These are phyloP conservation scores for Eubucco bourcierii DNA, from an alignment of 2,113 vertebrate genomes.

Conservation along the genomic window DNA sequence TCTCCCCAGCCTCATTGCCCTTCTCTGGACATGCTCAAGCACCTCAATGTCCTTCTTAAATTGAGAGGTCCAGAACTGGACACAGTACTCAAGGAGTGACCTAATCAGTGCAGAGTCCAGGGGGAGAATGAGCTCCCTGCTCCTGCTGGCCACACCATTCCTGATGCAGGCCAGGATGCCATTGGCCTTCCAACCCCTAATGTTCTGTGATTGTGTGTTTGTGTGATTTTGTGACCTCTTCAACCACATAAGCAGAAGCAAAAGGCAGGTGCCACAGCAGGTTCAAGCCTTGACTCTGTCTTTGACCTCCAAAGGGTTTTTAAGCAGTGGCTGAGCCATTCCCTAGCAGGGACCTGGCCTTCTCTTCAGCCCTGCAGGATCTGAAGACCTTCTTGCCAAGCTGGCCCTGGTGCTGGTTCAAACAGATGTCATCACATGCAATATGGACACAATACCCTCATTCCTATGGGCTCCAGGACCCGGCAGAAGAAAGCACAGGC, in stretches of 20 bases:
- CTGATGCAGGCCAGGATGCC: too few species aligned
- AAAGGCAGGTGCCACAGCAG: constrained; percentile 11
- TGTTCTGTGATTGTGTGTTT: too few species aligned
- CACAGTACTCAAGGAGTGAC: too few species aligned
- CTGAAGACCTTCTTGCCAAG: background rate
- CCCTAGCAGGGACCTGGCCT: background rate
- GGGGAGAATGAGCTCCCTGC: too few species aligned
- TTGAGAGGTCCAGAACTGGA: too few species aligned
- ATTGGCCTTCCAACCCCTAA: too few species aligned
- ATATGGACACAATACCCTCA: constrained; percentile 61
- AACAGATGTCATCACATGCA: constrained; percentile 64
- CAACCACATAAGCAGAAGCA: background rate
- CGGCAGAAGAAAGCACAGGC: constrained; percentile 73
- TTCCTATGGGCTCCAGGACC: constrained; percentile 67
- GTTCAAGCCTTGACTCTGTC: background rate
- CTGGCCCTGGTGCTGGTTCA: constrained; percentile 50
- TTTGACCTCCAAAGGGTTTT: background rate
- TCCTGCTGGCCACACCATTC: too few species aligned
- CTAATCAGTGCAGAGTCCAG: too few species aligned
- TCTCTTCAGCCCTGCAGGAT: background rate
- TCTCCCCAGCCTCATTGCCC: too few species aligned
- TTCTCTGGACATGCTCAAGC: too few species aligned
- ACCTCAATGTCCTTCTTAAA: too few species aligned
- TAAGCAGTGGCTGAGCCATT: background rate
- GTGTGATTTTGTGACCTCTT: background rate